Evolutionary conservation across 2,888 invertebrate species (phyloP).

Genomic region (Sthenelais limicola): DNA sequence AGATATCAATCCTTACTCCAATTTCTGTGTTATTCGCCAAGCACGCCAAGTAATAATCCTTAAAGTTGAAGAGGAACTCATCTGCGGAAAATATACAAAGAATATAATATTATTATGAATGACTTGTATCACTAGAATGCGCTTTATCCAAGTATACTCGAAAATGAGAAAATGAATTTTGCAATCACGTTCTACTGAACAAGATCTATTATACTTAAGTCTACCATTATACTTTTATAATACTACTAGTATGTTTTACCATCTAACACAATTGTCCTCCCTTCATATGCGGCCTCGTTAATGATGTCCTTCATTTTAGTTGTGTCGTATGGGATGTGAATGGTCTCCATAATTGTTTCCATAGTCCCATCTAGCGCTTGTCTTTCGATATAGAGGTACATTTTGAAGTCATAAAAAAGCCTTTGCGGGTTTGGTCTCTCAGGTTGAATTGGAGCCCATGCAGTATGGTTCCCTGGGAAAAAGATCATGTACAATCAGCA

Average conservation of each 20-base stretch:
- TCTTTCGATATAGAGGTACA: neutral
- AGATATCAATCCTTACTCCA: neutral
- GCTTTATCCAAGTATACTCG: no score
- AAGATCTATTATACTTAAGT: no score
- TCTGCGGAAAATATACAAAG: no score
- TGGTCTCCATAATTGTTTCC: neutral
- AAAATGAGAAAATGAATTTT: no score
- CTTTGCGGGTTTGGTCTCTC: neutral
- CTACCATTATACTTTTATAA: no score
- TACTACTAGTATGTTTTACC: no score
- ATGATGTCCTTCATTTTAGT: neutral
- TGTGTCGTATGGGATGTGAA: neutral
- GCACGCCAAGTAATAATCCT: conserved; percentile 1
- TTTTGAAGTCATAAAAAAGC: neutral
- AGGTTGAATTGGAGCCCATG: conserved; percentile 21
- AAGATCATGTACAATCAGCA: no score
- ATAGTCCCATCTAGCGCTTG: neutral
- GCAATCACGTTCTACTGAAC: no score
- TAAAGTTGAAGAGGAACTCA: no score
- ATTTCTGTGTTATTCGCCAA: conserved; percentile 1
- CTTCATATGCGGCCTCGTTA: neutral
- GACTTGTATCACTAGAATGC: no score
- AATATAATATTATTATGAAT: no score
- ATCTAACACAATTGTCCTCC: no score
- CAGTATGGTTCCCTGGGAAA: conserved; percentile 4